Base-by-base conservation (phyloP, 2,888 invertebrate genomes). In the Heliconius ismenius region DNA sequence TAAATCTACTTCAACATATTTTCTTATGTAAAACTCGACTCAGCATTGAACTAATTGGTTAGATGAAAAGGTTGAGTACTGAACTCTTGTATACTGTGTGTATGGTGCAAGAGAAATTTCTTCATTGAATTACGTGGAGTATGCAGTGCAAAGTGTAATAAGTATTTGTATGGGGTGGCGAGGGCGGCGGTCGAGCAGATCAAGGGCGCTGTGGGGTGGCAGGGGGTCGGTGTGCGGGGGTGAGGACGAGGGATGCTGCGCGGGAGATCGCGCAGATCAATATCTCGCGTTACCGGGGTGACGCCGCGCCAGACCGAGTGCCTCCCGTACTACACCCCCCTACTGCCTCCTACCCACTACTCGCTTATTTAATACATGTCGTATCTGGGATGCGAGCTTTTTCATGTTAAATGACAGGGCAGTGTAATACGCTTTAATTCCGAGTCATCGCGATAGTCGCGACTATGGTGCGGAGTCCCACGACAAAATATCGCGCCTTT, bases 291-390 rank as follows among this genome's bases (percentile, higher is more conserved):
- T 92, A 89, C 95, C 93, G 94, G 94, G 95, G 93, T 91, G 90
- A 95, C 92, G 94, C 95, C 94, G 95, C 95, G 95, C 95, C 93
- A 95, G 95, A 95, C 95, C 95, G 94, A 84, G 83, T 83, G 95
- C 95, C 95, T 91, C 91, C 94, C 91, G 94, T 94, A 92, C 94
- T 93, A 91, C 92, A 90, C 89, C 89, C 87, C 84, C 58, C 21
- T 58, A 11, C 58, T 49, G 49, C 58, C 58, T 21, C 84, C 81
- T 82, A 84, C 90, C 90, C 90, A 89, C 91, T 90, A 90, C 88
- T 90, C 92, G 90, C 91, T 93, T 93, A 93, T 93, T 93, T 93
- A 92, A 93, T 91, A 91, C 90, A 89, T 90, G 86, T 88, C 87
- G 88, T 91, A 91, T 92, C 91, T 90, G 89, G 91, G 91, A 93